Conservation (phyloP, 2,797 vertebrate genomes). For the Buphagus erythrorhynchus region DNA sequence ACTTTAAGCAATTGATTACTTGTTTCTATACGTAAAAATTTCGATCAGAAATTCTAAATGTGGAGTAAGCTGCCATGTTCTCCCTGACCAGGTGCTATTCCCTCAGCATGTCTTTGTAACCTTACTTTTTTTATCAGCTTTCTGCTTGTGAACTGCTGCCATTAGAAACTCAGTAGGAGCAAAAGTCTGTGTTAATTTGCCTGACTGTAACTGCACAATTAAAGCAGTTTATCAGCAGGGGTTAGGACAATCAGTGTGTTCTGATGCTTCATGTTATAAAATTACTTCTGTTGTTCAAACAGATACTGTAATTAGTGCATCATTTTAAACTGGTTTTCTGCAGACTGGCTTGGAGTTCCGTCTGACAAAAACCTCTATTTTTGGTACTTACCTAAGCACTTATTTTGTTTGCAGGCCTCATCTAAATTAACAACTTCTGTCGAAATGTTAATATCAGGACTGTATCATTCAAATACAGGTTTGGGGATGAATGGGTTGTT, state of each 20-base stretch:
- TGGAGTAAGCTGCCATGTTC: neutral
- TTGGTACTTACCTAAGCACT: neutral
- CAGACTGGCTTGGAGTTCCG: neutral
- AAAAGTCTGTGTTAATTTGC: constrained; percentile 70
- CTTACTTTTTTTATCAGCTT: neutral
- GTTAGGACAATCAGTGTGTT: constrained; percentile 69
- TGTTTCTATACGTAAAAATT: neutral
- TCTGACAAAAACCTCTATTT: neutral
- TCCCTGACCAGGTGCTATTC: neutral
- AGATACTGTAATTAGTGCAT: constrained; percentile 71
- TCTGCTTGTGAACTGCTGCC: constrained; percentile 52
- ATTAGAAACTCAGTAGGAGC: constrained; percentile 66
- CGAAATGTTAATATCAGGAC: neutral
- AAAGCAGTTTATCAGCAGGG: constrained; percentile 71
- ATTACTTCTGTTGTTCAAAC: constrained; percentile 76
- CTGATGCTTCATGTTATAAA: constrained; percentile 65
- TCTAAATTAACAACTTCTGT: neutral
- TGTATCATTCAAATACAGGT: neutral
- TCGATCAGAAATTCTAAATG: neutral
- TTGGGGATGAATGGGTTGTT: rapidly evolving
- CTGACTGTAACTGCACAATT: constrained; percentile 72
- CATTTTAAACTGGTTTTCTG: constrained; percentile 56
- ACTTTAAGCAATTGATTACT: neutral
- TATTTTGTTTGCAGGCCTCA: neutral
- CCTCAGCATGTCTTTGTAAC: neutral